Conservation (phyloP, 2,113 vertebrate genomes). For the Osmerus eperlanus region DNA sequence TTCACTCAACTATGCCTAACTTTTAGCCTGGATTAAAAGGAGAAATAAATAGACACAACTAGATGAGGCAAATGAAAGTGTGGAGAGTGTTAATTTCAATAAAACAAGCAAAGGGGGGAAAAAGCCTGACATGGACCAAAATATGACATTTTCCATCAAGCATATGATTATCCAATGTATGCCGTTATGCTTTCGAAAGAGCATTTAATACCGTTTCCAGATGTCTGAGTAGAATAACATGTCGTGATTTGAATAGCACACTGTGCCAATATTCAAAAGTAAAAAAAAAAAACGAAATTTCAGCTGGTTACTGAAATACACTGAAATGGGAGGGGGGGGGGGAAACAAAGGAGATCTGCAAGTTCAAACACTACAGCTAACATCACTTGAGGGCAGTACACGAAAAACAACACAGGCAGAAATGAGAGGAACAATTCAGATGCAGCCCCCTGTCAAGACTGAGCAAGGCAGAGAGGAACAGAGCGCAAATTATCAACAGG, state of each 20-base stretch:
- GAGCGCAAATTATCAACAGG: slow-evolving; percentile 22
- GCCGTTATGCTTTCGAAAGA: slow-evolving; percentile 35
- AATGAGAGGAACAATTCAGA: slow-evolving; percentile 30
- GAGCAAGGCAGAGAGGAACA: slow-evolving; percentile 2
- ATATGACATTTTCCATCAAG: slow-evolving; percentile 61
- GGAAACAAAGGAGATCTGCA: slow-evolving; percentile 71
- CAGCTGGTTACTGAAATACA: slow-evolving; percentile 79
- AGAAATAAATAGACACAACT: slow-evolving; percentile 87
- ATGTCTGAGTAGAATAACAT: slow-evolving; percentile 68
- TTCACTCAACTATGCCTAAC: slow-evolving; percentile 78
- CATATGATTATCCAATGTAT: slow-evolving; percentile 57
- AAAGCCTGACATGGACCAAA: slow-evolving; percentile 60
- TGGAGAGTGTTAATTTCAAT: slow-evolving; percentile 69
- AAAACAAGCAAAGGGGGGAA: slow-evolving; percentile 48
- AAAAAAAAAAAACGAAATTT: slow-evolving; percentile 30
- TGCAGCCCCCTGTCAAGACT: not conserved
- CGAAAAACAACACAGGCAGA: slow-evolving; percentile 61
- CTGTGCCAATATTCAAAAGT: slow-evolving; percentile 62
- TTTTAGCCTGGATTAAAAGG: slow-evolving; percentile 84
- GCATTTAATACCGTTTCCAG: slow-evolving; percentile 78
- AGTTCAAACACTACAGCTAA: slow-evolving; percentile 81
- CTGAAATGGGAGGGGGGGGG: slow-evolving; percentile 49
- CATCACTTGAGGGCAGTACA: slow-evolving; percentile 69
- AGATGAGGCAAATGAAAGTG: slow-evolving; percentile 87
- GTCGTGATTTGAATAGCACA: slow-evolving; percentile 69